Percentiles rank a stretch among this genome's conserved stretches.
These are phyloP conservation scores for Heliconius hortense DNA, from an alignment of 2,888 invertebrate genomes.

Conservation along the genomic window DNA sequence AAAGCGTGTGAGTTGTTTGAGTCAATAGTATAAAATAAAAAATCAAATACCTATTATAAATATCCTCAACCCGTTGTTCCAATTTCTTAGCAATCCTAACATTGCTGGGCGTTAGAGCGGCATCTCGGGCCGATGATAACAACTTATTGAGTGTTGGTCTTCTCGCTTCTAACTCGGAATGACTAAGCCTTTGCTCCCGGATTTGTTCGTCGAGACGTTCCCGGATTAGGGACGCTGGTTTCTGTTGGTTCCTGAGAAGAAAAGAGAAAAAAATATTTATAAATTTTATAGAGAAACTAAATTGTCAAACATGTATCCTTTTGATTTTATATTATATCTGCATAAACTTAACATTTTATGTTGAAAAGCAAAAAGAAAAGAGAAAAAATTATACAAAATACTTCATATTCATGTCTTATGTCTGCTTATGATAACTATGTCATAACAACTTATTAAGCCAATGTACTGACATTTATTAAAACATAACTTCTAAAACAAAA, in stretches of 20 bases:
- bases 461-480: too few species aligned
- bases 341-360: neutral
- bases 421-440: too few species aligned
- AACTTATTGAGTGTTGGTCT: conserved; percentile 92
- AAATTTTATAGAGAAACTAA: neutral
- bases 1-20: too few species aligned
- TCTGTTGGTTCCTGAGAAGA: conserved; percentile 83
- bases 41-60: conserved; percentile 81
- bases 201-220: conserved; percentile 95
- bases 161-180: conserved; percentile 93
- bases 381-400: too few species aligned
- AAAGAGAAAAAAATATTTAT: neutral
- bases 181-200: conserved; percentile 91
- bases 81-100: conserved; percentile 94
- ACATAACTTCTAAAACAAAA: too few species aligned
- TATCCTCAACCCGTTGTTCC: conserved; percentile 93
- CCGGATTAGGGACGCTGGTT: conserved; percentile 93
- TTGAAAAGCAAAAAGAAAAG: too few species aligned
- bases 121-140: conserved; percentile 88
- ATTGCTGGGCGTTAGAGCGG: conserved; percentile 91
- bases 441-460: too few species aligned
- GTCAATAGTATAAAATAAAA: neutral
- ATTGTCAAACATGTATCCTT: neutral
- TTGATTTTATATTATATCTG: neutral
- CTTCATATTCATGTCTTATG: too few species aligned